Base-by-base conservation (phyloP, 2,797 vertebrate genomes). In the Ciconia nigra region DNA sequence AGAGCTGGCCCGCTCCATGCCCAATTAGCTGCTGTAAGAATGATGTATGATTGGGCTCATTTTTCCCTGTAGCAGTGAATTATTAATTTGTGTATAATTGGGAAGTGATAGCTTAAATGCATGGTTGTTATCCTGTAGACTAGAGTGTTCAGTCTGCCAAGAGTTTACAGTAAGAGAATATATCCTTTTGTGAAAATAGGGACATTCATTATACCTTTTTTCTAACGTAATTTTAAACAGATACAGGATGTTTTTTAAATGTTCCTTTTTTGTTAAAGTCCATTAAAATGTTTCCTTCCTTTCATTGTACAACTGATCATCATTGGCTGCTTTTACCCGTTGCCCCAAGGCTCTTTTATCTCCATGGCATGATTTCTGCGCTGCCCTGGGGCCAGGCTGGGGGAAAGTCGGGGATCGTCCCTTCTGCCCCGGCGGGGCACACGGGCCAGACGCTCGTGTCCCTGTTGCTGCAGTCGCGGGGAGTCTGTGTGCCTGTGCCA, bases 1-100 rank as follows among this genome's bases (percentile, higher is more conserved):
- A 98, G 98, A 98, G 96, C 98, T 98, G 98, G 98, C 98, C 96
- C 91, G 79, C 69, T 85, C 37, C 52, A 71, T 59, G 62, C 83
- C 62, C 44, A 72, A 13, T 92, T 91, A 78, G 66, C 83, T 90
- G 57, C 70, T 87, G 24, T 61, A 87, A 79, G 84, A 80, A 74
- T 73, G 76, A 77, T 90, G 19, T 33, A 52, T 52, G 59, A 28
- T 58, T 87, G 7, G 54, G 54, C 31, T 96, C 6, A 5, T 63
- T 94, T 92, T 85, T 55, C 66, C 69, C 62, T 41, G 28, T 87
- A 52, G 51, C 63, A 61, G 42, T 52, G 41, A 89, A 71, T 95
- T 91, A 90, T 80, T 92, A 91, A 94, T 94, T 90, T 84, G 33
- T 5, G 1, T 90, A 39, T 95, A 95, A 95, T 55, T 95, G 78